Evolutionary conservation across 2,797 vertebrate species (phyloP).

Genomic region (Argya squamiceps): DNA sequence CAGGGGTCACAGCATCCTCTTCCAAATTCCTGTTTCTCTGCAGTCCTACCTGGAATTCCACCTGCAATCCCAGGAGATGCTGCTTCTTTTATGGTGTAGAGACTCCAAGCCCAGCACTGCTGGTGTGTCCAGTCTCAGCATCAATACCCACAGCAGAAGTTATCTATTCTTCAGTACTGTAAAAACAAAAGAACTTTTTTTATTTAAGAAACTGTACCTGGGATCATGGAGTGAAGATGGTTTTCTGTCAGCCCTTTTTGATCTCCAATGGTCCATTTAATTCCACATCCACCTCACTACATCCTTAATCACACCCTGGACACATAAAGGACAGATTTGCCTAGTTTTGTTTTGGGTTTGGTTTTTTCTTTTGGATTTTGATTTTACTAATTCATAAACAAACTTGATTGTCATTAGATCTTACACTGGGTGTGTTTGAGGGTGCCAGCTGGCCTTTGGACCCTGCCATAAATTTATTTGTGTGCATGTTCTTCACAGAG

Average conservation of each 20-base stretch:
- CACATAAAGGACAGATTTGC: neutral
- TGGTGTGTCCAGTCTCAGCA: neutral
- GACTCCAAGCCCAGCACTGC: neutral
- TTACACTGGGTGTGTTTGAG: neutral
- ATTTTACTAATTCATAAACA: neutral
- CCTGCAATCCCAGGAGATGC: neutral
- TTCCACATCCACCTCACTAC: neutral
- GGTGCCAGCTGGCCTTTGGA: neutral
- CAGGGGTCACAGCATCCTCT: neutral
- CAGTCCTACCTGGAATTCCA: neutral
- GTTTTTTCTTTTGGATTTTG: neutral
- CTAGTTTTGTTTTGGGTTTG: neutral
- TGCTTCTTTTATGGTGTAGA: neutral
- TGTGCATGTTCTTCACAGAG: neutral
- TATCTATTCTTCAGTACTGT: neutral
- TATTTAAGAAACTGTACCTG: neutral
- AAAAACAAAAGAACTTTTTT: neutral
- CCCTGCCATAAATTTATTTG: neutral
- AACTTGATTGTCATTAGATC: neutral
- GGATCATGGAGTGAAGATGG: neutral
- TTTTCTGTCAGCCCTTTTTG: neutral
- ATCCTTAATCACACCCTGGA: constrained; percentile 2
- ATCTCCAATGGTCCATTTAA: neutral
- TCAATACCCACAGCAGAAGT: neutral
- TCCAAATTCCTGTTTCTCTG: neutral